Evolutionary conservation across 92 coral and sea anemone species (phyloP).

Genomic region (Virgularia gustaviana): DNA sequence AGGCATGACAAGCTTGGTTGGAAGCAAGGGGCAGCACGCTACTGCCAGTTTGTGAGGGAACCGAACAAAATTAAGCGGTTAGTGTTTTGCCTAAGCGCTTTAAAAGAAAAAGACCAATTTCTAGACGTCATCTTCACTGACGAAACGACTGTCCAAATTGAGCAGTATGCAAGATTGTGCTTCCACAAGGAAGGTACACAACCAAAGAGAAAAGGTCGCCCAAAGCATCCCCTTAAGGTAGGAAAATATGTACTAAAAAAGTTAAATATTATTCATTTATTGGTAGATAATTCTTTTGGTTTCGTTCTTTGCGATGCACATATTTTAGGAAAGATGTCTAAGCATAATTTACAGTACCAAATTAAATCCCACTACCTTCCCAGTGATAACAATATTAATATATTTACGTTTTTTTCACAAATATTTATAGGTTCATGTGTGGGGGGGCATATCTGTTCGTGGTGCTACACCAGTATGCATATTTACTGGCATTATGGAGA

Average conservation of each 20-base stretch:
- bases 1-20: slow-evolving; percentile 31
- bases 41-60: slow-evolving; percentile 32
- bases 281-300: too few relatives aligned
- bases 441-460: slow-evolving; percentile 34
- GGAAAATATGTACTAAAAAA: too few relatives aligned
- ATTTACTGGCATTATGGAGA: slow-evolving; percentile 41
- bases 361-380: not conserved
- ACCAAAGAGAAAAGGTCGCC: slow-evolving; percentile 31
- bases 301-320: too few relatives aligned
- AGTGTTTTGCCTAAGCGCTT: slow-evolving; percentile 35
- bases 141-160: slow-evolving; percentile 35
- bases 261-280: too few relatives aligned
- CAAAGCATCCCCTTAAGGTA: slow-evolving; percentile 27
- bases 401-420: not conserved
- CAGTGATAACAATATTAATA: not conserved
- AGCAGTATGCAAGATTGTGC: slow-evolving; percentile 24
- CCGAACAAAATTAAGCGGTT: slow-evolving; percentile 34
- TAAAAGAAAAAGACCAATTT: slow-evolving; percentile 11
- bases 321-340: too few relatives aligned
- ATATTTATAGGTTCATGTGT: slow-evolving; percentile 31
- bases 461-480: slow-evolving; percentile 29
- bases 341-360: not conserved
- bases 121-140: slow-evolving; percentile 35
- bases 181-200: slow-evolving; percentile 32
- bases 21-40: slow-evolving; percentile 30